Conservation (phyloP, 2,888 invertebrate genomes). For the Philopedon plagiatum region DNA sequence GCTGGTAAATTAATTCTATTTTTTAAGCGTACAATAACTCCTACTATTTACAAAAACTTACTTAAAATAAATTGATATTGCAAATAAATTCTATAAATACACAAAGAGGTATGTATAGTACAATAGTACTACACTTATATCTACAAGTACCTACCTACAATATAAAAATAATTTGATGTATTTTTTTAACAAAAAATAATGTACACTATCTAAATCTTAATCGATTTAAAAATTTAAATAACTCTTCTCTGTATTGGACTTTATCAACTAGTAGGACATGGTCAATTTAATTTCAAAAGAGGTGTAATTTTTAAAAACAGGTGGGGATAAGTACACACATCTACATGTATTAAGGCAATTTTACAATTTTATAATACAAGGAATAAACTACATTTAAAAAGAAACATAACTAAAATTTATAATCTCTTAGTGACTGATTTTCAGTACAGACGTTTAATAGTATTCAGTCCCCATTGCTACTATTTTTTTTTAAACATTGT, state of each 20-base stretch:
- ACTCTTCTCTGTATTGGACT: background rate
- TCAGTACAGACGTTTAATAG: no score
- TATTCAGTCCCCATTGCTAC: no score
- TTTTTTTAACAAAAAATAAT: background rate
- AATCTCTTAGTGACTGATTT: no score
- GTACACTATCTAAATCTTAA: background rate
- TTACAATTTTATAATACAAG: background rate
- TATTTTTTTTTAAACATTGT: no score
- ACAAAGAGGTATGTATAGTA: background rate
- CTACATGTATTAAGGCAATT: background rate
- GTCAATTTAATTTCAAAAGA: background rate
- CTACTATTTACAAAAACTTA: background rate
- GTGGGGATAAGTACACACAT: background rate
- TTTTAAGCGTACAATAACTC: no score
- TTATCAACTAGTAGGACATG: no score
- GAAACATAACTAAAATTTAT: background rate
- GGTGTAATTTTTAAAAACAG: background rate
- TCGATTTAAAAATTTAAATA: background rate
- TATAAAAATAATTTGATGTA: background rate
- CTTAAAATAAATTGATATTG: background rate
- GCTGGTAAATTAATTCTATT: no score
- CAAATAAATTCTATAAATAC: background rate
- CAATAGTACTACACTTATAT: background rate
- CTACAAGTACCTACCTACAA: background rate
- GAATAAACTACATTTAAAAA: background rate